Percentiles rank a stretch among this genome's conserved stretches.
These are phyloP conservation scores for Hyposoter didymator DNA, from an alignment of 2,888 invertebrate species.

Conservation along the genomic window DNA sequence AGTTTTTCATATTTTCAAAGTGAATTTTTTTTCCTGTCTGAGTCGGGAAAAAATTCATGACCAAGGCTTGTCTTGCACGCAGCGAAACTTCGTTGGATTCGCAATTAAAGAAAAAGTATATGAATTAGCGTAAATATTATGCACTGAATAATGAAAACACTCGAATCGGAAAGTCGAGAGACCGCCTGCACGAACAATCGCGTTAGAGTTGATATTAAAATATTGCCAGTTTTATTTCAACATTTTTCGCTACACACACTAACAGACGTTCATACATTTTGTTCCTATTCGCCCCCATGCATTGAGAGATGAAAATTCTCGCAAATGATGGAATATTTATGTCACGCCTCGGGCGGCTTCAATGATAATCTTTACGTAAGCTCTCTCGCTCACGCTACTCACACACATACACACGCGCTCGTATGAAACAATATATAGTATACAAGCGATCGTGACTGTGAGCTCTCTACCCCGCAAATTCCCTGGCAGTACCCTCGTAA, in stretches of 20 bases:
- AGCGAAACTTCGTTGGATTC: background rate
- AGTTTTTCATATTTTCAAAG: background rate
- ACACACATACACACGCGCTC: background rate
- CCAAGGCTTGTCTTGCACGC: background rate
- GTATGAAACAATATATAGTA: background rate
- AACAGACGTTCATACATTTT: background rate
- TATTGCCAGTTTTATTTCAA: constrained; percentile 44
- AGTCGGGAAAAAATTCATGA: background rate
- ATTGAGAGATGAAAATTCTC: constrained; percentile 51
- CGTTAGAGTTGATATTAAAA: constrained; percentile 30
- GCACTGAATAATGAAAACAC: constrained; percentile 8
- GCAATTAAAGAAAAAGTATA: background rate
- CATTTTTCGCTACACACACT: constrained; percentile 12
- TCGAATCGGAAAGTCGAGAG: constrained; percentile 9
- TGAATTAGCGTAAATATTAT: background rate
- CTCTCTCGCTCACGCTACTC: constrained; percentile 26
- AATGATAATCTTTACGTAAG: constrained; percentile 59
- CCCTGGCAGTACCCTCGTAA: constrained; percentile 31
- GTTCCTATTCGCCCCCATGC: constrained; percentile 21
- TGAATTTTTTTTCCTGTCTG: background rate
- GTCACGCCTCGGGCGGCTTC: constrained; percentile 39
- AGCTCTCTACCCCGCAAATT: constrained; percentile 28
- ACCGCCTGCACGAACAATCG: constrained; percentile 40
- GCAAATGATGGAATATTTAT: constrained; percentile 57
- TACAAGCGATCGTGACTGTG: background rate